Conservation (phyloP, 2,113 vertebrate species). For the Hippolais icterina region DNA sequence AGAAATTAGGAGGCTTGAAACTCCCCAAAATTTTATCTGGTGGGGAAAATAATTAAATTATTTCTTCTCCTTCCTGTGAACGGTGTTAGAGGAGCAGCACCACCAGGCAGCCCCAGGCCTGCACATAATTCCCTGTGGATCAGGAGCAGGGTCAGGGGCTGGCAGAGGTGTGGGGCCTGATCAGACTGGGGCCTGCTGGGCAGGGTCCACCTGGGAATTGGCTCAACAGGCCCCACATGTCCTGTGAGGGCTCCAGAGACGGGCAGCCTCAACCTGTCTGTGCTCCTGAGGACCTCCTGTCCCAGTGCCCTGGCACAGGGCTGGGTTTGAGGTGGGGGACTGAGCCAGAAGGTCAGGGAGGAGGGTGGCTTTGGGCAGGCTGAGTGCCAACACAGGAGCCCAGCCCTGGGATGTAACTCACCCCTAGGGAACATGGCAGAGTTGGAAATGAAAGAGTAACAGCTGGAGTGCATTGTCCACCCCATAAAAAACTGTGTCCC, state of each 20-base stretch:
- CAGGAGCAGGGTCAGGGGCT: background rate
- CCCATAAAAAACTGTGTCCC: background rate
- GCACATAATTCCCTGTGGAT: background rate
- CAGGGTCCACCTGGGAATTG: background rate
- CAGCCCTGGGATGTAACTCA: background rate
- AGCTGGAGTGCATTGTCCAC: background rate
- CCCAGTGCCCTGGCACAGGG: fast-evolving
- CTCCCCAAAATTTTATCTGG: slow-evolving; percentile 15
- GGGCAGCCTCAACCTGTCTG: fast-evolving
- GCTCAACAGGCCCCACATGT: fast-evolving
- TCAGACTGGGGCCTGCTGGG: background rate
- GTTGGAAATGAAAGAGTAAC: background rate
- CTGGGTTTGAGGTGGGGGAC: fast-evolving
- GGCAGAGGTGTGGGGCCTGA: background rate
- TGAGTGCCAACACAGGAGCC: background rate
- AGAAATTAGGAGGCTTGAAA: slow-evolving; percentile 52
- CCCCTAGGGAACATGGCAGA: background rate
- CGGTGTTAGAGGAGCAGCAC: background rate
- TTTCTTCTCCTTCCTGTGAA: background rate
- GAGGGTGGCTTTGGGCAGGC: background rate
- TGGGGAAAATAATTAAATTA: background rate
- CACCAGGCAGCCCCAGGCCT: background rate
- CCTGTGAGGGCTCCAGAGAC: background rate
- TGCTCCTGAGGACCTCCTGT: background rate
- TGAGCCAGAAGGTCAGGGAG: fast-evolving